Evolutionary conservation across 1,140 invertebrate species (phyloP), one percentile per base, ranked within the genome.

Genomic region (Zaprionus capensis): DNA sequence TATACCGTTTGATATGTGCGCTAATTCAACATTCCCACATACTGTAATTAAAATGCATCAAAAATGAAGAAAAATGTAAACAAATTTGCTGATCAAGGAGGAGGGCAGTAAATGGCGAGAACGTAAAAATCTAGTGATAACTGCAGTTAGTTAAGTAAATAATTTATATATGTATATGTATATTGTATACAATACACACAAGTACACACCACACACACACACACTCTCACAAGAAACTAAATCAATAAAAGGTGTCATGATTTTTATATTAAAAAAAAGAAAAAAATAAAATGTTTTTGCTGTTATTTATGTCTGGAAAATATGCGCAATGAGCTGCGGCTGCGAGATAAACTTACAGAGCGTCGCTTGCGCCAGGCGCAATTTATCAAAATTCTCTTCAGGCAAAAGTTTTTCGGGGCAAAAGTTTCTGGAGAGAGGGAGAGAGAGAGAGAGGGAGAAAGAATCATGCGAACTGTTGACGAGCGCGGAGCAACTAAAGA

Each of bases 201-300:
- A 3, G 4, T 38, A 58, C 31, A 46, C 28, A 53, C 36, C 31
- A 46, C 28, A 53, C 36, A 36, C 34, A 58, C 51, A 28, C 51
- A 49, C 53, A 36, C 53, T 51, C 59, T 51, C 26, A 57, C 28
- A 59, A 75, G 71, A 70, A 81, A 81, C 81, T 81, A 90, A 88
- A 88, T 88, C 85, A 88, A 88, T 88, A 88, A 90, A 88, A 85
- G 78, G 85, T 88, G 85, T 88, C 85, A 88, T 85, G 72, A 85
- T 82, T 88, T 88, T 88, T 84, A 85, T 85, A 90, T 72, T 70
- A 68, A 74, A 74, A 76, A 44, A 67, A 53, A 36, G 36, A 17
- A 51, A 38, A 38, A 51, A 56, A n/a, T 66, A 77, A 64, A 68
- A 61, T 44, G 34, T 64, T 44, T 34, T 64, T 38, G 38, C 70